Percentiles rank a stretch among this genome's conserved stretches.
These are phyloP conservation scores for Pseudomugil gertrudae DNA, from an alignment of 2,797 vertebrate genomes.

Conservation along the genomic window DNA sequence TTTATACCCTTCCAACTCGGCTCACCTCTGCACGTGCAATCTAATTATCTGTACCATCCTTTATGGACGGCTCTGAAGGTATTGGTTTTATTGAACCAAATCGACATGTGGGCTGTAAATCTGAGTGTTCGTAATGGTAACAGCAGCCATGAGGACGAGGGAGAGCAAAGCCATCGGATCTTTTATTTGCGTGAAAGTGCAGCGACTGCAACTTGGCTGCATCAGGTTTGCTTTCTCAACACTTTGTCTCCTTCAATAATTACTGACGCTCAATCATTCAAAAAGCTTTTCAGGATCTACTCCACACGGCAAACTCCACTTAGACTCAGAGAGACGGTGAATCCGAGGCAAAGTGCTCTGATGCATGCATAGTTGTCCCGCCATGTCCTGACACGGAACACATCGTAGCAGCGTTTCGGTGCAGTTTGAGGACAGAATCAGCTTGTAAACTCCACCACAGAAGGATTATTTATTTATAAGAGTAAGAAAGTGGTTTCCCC, in stretches of 20 bases:
- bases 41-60: neutral
- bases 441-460: neutral
- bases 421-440: neutral
- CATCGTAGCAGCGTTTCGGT: neutral
- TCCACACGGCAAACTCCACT: constrained; percentile 38
- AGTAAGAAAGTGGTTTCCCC: too few species aligned
- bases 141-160: neutral
- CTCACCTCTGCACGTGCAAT: neutral
- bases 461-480: too few species aligned
- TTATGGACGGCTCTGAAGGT: neutral
- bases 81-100: neutral
- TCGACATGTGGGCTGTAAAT: constrained; percentile 20
- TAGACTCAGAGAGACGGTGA: constrained; percentile 53
- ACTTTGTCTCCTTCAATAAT: constrained; percentile 66
- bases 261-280: constrained; percentile 66
- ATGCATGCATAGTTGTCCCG: neutral
- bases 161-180: constrained; percentile 16
- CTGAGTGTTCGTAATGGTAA: neutral
- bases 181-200: constrained; percentile 36
- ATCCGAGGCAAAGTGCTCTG: constrained; percentile 40
- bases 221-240: constrained; percentile 57
- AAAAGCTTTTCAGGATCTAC: constrained; percentile 66
- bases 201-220: neutral
- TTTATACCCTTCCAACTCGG: neutral
- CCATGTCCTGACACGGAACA: constrained; percentile 41